Evolutionary conservation across 2,113 vertebrate genomes (phyloP), one percentile per base, ranked within the genome.

Genomic region (Pachycephala philippinensis): DNA sequence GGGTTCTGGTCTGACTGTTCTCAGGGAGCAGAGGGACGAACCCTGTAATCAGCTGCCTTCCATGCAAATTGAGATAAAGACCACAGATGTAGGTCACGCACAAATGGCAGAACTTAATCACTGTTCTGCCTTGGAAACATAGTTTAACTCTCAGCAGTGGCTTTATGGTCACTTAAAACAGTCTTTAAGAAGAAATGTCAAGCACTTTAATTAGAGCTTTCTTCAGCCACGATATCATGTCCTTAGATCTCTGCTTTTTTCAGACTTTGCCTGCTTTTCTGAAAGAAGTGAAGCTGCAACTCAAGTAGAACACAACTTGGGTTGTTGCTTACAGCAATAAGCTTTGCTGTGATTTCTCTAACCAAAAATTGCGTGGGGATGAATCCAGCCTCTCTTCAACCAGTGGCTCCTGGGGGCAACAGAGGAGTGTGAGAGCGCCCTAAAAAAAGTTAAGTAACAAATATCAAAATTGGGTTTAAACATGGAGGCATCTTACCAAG

Each of bases 251-350:
- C 28, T 56, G 10, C 4, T 81, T 87, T 81, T 52, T n/a, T 84
- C n/a, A 35, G 35, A 59, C 9, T 54, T 50, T 17, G 2, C 4
- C 50, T 16, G 15, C 1, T 69, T 79, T 84, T 59, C n/a, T 83
- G 54, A 69, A 90, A 6, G 31, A 76, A 71, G 10, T 31, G 47
- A 83, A 88, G 11, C 20, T 61, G 18, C 26, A 68, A 19, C 30
- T 76, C 0, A 0, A 27, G 9, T 31, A 63, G 33, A 85, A 52
- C 8, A 20, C 9, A 47, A 15, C 8, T 61, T 33, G 10, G 6
- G 2, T 13, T 37, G 9, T 13, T 91, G 22, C 33, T 50, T 56
- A 65, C 7, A 78, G 26, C 28, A 54, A 39, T 72, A 54, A 39
- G 1, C 2, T 64, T 75, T 66, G 15, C 20, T 3, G 0, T n/a